phyloP scores from a whole-genome alignment of 2,113 vertebrate genomes.

The Actinemys pallida region DNA sequence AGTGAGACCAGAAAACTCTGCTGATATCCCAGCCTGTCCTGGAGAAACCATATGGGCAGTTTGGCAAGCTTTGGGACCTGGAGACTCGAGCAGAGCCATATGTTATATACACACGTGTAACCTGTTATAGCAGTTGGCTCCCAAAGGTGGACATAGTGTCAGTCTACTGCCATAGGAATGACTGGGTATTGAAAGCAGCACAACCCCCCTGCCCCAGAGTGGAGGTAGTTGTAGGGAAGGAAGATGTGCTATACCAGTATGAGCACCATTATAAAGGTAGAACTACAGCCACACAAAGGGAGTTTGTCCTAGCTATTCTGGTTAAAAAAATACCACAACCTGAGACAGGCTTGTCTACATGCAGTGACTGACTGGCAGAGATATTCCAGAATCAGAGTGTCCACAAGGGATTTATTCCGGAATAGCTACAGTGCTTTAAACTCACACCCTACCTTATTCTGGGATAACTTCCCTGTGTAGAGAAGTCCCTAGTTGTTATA shows the following conservation, averaged over 20 bases:
- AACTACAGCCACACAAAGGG: background rate
- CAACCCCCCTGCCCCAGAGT: background rate
- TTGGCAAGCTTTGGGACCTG: background rate
- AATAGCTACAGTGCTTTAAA: background rate
- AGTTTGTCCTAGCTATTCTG: background rate
- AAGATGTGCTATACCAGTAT: background rate
- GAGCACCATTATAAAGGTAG: background rate
- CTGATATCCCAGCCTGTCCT: background rate
- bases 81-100: background rate
- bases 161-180: background rate
- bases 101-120: background rate
- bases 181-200: background rate
- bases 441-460: background rate
- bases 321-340: too few species aligned
- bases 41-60: background rate
- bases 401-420: background rate
- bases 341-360: background rate
- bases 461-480: background rate
- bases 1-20: background rate
- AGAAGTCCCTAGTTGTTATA: background rate
- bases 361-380: background rate
- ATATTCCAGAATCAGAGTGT: background rate
- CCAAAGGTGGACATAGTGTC: background rate
- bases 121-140: background rate
- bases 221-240: background rate